Base-by-base conservation (phyloP, 2,797 vertebrate species). In the Phrynocephalus vlangalii region DNA sequence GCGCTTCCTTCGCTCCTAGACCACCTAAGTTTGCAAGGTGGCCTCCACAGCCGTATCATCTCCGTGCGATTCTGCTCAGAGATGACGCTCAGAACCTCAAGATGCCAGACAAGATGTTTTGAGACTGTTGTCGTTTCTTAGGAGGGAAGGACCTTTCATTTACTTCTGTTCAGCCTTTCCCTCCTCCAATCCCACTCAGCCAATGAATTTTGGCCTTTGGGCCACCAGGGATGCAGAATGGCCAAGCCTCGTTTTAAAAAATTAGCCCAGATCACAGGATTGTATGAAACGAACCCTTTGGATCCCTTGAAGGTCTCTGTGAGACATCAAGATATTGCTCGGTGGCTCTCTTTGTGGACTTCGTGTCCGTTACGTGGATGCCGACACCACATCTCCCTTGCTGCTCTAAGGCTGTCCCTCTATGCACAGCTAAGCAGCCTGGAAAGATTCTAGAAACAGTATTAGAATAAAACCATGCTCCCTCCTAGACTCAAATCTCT, bases 271-370 rank as follows among this genome's bases (percentile, higher is more conserved):
- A 77, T 26, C 30, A 28, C 73, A 24, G 24, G 4, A 13, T 71
- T 30, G n/a, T 73, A 66, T 50, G 87, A 84, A 79, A 72, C 67
- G 68, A 88, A 82, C 82, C 76, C 87, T 88, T 87, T 60, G 44
- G 79, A 48, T 71, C 77, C 20, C 73, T 67, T 80, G 68, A 88
- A 11, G 52, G 66, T 79, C 66, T 79, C 28, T 44, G 16, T 73
- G 72, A 48, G 83, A 60, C 78, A 67, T n/a, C 3, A 44, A 60
- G 60, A 30, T 85, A 88, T 56, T 80, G 60, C 56, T 33, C 6
- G 16, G 3, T 3, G 44, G 22, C 8, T 16, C 24, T 24, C 38
- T 50, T 3, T 6, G 16, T 66, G 7, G 38, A 16, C 33, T 63
- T 67, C 22, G 6, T 3, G 11, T n/a, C 70, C 18, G 20, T 24